A percentile compares a stretch with the other conserved stretches of the same genome.
Evolutionary conservation across 2,888 invertebrate genomes (phyloP).

Genomic region (Drosophila quinaria): DNA sequence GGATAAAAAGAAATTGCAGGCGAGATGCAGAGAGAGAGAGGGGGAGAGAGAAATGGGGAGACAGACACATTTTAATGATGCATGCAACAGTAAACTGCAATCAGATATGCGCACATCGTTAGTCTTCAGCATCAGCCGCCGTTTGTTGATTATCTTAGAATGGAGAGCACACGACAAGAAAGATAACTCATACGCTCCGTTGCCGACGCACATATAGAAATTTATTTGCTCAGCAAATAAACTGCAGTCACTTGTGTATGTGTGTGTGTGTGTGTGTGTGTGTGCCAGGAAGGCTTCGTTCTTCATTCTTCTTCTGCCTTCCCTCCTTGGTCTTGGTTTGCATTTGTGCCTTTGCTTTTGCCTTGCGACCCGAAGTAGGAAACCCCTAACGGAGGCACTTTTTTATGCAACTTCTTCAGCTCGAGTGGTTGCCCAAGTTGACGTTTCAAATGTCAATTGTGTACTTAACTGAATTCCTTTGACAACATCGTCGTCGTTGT

Average conservation of each 20-base stretch:
- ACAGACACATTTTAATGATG: constrained; percentile 83
- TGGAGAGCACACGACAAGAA: constrained; percentile 71
- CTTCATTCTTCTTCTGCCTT: constrained; percentile 1
- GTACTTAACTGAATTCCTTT: constrained; percentile 82
- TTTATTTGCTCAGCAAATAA: constrained; percentile 83
- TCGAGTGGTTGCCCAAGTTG: constrained; percentile 79
- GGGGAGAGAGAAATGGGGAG: constrained; percentile 39
- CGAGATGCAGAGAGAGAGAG: constrained; percentile 5
- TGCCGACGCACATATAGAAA: constrained; percentile 61
- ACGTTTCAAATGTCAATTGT: constrained; percentile 85
- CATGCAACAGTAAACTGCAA: constrained; percentile 81
- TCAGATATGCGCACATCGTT: constrained; percentile 81
- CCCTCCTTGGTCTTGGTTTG: constrained; percentile 26
- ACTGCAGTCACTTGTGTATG: constrained; percentile 47
- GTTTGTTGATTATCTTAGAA: constrained; percentile 79
- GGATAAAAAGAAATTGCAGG: constrained; percentile 73
- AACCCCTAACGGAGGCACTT: constrained; percentile 79
- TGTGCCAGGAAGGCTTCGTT: constrained; percentile 21
- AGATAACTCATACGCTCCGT: constrained; percentile 79
- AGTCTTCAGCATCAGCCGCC: constrained; percentile 78
- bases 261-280: constrained; percentile 22
- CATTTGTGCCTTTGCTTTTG: constrained; percentile 1
- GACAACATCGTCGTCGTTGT: constrained; percentile 52
- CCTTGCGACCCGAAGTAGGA: constrained; percentile 44
- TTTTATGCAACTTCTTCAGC: constrained; percentile 82